Evolutionary conservation across 2,797 vertebrate species (phyloP), one percentile per base, ranked within the genome.

Genomic region (Nannoperca australis): DNA sequence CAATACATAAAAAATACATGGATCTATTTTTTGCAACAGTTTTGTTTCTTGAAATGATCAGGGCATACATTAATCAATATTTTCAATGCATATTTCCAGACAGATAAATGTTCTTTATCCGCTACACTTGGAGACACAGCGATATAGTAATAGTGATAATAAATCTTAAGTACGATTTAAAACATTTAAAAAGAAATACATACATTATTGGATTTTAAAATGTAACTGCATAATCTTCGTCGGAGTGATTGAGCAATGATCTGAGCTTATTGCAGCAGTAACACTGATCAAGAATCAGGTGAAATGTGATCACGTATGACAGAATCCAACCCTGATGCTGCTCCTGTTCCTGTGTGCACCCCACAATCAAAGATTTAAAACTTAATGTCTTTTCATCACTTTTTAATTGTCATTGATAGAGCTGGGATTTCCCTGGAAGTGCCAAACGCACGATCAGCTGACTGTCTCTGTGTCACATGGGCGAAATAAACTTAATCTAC

Each of bases 401-500:
- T 76, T 63, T 36, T 73, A 70, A 83, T 73, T 65, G 60, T 27
- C 11, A 22, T 13, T 11, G 56, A 76, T 54, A 38, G 70, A 54
- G 18, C 4, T 4, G 65, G 53, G 74, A 65, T 44, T 73, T 44
- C 32, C 4, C n/a, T 20, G 14, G 18, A 36, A 63, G 71, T 32
- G 45, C 65, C 20, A 50, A 44, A 24, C 51, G 49, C 66, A 54
- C 17, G 62, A 84, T 56, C 14, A 13, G 18, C 44, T 65, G 51
- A 54, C 30, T 65, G 72, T 85, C 62, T 82, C 49, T 0, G 59
- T 51, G 45, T 85, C 72, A 81, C 53, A 47, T 50, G 61, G 60
- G 30, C 45, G 60, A 79, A 71, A 78, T 61, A 42, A 74, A 66
- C 32, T 8, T 84, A 70, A 90, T 89, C 73, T 60, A 73, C 81